Percentiles rank a stretch among this genome's conserved stretches.
These are phyloP conservation scores for Megathymus violae DNA, from an alignment of 1,140 invertebrate genomes.

Conservation along the genomic window DNA sequence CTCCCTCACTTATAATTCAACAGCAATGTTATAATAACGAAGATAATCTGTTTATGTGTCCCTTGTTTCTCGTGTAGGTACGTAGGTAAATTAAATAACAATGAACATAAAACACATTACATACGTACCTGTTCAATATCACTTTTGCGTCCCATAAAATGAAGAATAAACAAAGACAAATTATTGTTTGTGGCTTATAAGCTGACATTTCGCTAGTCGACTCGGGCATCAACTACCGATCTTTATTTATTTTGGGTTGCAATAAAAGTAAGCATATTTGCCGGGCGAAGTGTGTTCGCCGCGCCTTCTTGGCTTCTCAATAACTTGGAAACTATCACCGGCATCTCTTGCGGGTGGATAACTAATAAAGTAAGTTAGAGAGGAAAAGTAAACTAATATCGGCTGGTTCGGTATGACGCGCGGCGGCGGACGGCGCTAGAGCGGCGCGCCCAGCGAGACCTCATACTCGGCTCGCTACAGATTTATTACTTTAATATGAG, in stretches of 20 bases:
- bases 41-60: slow-evolving; percentile 28
- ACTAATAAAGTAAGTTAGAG: slow-evolving; percentile 82
- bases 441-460: slow-evolving; percentile 47
- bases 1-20: slow-evolving; percentile 47
- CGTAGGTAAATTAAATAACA: neutral
- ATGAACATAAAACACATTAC: neutral
- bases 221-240: slow-evolving; percentile 2
- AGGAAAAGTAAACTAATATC: slow-evolving; percentile 84
- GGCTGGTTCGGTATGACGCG: slow-evolving; percentile 59
- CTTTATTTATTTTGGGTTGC: slow-evolving; percentile 32
- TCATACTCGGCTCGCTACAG: slow-evolving; percentile 64
- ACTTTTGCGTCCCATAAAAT: slow-evolving; percentile 3
- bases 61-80: slow-evolving; percentile 23
- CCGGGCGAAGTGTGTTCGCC: slow-evolving; percentile 28
- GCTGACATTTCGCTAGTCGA: neutral
- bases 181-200: slow-evolving; percentile 1
- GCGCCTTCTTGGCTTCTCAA: slow-evolving; percentile 66
- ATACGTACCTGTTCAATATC: neutral
- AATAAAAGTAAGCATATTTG: slow-evolving; percentile 50
- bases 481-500: slow-evolving; percentile 81
- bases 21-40: slow-evolving; percentile 38
- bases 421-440: slow-evolving; percentile 50
- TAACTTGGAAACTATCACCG: slow-evolving; percentile 78
- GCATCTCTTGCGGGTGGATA: slow-evolving; percentile 70
- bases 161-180: neutral